phyloP scores from a whole-genome alignment of 2,113 vertebrate species.

The Carassius gibelio region DNA sequence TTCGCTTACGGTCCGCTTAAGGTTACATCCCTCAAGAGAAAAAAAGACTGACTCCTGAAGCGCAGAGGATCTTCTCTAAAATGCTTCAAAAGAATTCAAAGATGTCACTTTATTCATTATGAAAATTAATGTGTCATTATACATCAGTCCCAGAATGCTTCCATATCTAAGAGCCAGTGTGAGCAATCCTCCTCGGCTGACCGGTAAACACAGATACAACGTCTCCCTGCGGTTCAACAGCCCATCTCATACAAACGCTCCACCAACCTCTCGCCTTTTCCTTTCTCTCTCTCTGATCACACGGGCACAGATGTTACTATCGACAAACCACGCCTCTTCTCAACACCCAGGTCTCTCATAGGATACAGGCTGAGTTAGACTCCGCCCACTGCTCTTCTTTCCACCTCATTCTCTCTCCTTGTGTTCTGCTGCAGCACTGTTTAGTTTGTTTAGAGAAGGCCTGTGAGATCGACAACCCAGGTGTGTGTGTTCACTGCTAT shows the following conservation, averaged over 20 bases:
- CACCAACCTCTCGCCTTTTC: conserved; percentile 27
- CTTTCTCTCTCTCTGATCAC: conserved; percentile 59
- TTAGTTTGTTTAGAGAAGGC: conserved; percentile 57
- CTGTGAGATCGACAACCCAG: conserved; percentile 57
- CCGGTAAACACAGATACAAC: conserved; percentile 61
- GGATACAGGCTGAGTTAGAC: conserved; percentile 65
- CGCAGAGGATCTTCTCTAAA: neutral
- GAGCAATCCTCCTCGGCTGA: conserved; percentile 50
- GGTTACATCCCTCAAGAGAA: conserved; percentile 18
- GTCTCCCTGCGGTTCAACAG: conserved; percentile 39
- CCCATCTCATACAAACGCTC: conserved; percentile 35
- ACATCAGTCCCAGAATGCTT: neutral
- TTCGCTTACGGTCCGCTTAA: conserved; percentile 4
- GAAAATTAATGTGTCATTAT: neutral
- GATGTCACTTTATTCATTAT: neutral
- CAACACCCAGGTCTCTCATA: conserved; percentile 74
- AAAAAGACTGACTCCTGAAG: conserved; percentile 11
- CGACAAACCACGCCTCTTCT: conserved; percentile 75
- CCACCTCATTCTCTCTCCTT: neutral
- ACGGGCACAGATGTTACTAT: conserved; percentile 77
- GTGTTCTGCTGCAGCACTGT: conserved; percentile 56
- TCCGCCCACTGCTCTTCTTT: conserved; percentile 60
- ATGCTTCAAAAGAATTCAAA: neutral
- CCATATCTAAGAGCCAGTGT: conserved; percentile 27
- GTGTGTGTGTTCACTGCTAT: conserved; percentile 42